Evolutionary conservation across 2,797 vertebrate species (phyloP), one percentile per base, ranked within the genome.

Genomic region (Sebastes aleutianus): DNA sequence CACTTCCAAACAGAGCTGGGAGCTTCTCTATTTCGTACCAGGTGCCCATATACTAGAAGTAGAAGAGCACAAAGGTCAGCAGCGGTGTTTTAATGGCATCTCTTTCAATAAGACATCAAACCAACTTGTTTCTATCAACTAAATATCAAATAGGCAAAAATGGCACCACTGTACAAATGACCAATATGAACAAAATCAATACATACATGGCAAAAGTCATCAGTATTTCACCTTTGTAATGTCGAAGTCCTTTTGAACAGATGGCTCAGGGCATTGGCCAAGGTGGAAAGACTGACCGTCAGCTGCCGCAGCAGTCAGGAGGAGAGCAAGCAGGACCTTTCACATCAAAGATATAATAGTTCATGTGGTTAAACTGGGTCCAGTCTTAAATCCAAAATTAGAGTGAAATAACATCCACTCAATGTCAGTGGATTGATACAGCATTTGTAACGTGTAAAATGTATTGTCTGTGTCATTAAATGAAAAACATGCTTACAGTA

Each of bases 11-110:
- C 57, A 36, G 66, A 9, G 92, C 88, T 1, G 96, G 95, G 57
- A 96, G 95, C 89, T 94, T 96, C 93, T 97, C 94, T 13, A 97
- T 96, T 91, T 97, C 96, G 0, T 96, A 97, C 96, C 97, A 97
- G 74, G 88, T 95, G 16, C 97, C 97, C 82, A 96, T 83, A 54
- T 93, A 94, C 91, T 94, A n/a, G 4, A 65, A 13, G 0, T 2
- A 34, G 10, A 47, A 22, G 29, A 68, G 20, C 8, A 8, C 5
- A 26, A 13, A 20, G 10, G 1, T 12, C n/a, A n/a, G n/a, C n/a
- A n/a, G n/a, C n/a, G n/a, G n/a, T n/a, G n/a, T n/a, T n/a, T n/a
- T n/a, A n/a, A n/a, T n/a, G n/a, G n/a, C n/a, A n/a, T n/a, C n/a
- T n/a, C n/a, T n/a, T n/a, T n/a, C n/a, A n/a, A n/a, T n/a, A n/a